phyloP scores from a whole-genome alignment of 2,113 vertebrate genomes.

The Perccottus glenii region DNA sequence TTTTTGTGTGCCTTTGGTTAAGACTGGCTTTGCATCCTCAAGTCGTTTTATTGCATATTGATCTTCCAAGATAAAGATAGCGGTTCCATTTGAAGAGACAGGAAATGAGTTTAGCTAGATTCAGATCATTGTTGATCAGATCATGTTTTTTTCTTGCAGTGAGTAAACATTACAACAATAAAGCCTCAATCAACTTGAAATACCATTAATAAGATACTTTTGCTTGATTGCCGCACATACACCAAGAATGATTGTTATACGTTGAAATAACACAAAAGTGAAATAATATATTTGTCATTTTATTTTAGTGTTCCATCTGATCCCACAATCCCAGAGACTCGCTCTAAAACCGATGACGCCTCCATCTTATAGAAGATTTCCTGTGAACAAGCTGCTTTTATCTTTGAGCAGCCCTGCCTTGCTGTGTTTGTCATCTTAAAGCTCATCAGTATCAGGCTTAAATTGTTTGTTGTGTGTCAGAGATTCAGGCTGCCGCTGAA shows the following conservation, averaged over 20 bases:
- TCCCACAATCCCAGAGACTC: neutral
- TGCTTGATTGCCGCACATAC: neutral
- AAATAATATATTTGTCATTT: neutral
- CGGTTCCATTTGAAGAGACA: constrained; percentile 10
- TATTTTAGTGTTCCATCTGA: neutral
- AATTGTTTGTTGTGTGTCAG: constrained; percentile 34
- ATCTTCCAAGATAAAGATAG: constrained; percentile 18
- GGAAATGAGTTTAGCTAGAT: constrained; percentile 8
- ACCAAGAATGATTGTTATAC: neutral
- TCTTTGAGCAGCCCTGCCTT: neutral
- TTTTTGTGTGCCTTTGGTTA: neutral
- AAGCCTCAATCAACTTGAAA: no score
- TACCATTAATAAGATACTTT: no score
- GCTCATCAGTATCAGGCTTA: constrained; percentile 14
- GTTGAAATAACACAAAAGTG: neutral
- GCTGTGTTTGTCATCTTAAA: neutral
- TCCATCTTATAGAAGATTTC: constrained; percentile 11
- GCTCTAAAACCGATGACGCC: neutral
- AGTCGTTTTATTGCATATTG: constrained; percentile 3
- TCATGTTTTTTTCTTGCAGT: no score
- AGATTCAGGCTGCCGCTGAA: constrained; percentile 24
- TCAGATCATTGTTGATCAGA: neutral
- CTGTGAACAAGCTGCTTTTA: constrained; percentile 17
- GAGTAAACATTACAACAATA: no score
- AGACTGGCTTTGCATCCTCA: constrained; percentile 3